These are phyloP conservation scores for Oncorhynchus tshawytscha DNA, from an alignment of 2,113 vertebrate genomes.

Conservation along the genomic window DNA sequence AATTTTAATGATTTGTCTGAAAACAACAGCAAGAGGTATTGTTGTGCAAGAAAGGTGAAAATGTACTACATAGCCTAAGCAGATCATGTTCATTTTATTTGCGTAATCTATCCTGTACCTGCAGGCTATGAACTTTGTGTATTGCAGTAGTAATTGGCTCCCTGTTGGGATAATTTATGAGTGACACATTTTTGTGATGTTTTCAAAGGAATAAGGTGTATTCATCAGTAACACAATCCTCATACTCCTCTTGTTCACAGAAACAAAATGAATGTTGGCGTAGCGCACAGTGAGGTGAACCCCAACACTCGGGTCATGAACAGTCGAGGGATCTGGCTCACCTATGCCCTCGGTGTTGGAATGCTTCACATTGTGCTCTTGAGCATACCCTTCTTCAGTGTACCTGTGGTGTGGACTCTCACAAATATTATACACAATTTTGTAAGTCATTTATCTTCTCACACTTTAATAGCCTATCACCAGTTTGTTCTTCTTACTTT, in stretches of 20 bases:
- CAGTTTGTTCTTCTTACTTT: too few species aligned
- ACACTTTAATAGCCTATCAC: too few species aligned
- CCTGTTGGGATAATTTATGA: too few species aligned
- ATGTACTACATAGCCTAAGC: too few species aligned
- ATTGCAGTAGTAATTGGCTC: too few species aligned
- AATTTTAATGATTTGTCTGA: too few species aligned
- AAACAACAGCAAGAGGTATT: too few species aligned
- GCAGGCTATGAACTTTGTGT: too few species aligned
- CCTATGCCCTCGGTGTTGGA: slow-evolving; percentile 89
- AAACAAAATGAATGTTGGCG: slow-evolving; percentile 92
- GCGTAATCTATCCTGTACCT: too few species aligned
- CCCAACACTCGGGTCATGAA: slow-evolving; percentile 98
- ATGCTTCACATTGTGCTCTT: slow-evolving; percentile 96
- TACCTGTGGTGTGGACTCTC: slow-evolving; percentile 94
- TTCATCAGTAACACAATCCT: neutral
- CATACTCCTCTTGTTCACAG: slow-evolving; percentile 38
- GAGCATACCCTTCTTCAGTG: slow-evolving; percentile 97
- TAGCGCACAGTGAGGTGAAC: slow-evolving; percentile 98
- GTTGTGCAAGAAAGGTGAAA: too few species aligned
- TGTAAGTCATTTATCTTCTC: slow-evolving; percentile 74
- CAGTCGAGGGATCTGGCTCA: slow-evolving; percentile 98
- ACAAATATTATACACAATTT: slow-evolving; percentile 98
- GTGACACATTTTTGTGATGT: neutral
- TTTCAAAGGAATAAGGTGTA: neutral
- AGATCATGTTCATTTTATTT: too few species aligned